Conservation (phyloP, 2,113 vertebrate species). For the Miniopterus natalensis region DNA sequence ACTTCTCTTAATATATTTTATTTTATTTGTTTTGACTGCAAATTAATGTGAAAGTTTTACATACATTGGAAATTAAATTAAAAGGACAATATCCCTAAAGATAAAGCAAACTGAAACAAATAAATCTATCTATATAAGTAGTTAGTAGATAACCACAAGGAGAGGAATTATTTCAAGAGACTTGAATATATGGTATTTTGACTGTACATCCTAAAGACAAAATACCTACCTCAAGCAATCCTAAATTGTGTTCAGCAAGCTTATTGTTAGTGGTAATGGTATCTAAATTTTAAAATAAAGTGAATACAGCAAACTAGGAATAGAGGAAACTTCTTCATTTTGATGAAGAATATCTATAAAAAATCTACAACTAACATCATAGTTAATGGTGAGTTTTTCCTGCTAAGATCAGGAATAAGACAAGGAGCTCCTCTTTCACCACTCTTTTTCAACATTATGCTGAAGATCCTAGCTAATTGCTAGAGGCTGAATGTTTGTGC, state of each 20-base stretch:
- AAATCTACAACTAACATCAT: not conserved
- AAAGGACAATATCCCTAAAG: not conserved
- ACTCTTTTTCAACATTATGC: not conserved
- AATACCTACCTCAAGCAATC: not conserved
- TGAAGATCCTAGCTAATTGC: not conserved
- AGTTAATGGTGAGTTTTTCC: not conserved
- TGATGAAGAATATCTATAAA: not conserved
- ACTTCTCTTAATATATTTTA: not conserved
- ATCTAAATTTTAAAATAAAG: not conserved
- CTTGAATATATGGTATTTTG: not conserved
- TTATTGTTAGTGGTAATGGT: not conserved
- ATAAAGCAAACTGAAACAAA: not conserved
- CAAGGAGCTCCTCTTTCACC: not conserved
- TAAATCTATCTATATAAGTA: not conserved
- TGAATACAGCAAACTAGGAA: not conserved
- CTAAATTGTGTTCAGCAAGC: not conserved
- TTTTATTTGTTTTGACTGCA: not conserved
- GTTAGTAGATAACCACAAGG: not conserved
- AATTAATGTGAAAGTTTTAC: not conserved
- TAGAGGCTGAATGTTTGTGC: not conserved
- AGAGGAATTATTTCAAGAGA: not conserved
- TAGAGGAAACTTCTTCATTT: not conserved
- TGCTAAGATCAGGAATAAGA: too few species aligned
- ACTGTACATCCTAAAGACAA: not conserved
- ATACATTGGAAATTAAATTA: not conserved